Conservation (phyloP, 2,113 vertebrate genomes). For the Dascyllus trimaculatus region DNA sequence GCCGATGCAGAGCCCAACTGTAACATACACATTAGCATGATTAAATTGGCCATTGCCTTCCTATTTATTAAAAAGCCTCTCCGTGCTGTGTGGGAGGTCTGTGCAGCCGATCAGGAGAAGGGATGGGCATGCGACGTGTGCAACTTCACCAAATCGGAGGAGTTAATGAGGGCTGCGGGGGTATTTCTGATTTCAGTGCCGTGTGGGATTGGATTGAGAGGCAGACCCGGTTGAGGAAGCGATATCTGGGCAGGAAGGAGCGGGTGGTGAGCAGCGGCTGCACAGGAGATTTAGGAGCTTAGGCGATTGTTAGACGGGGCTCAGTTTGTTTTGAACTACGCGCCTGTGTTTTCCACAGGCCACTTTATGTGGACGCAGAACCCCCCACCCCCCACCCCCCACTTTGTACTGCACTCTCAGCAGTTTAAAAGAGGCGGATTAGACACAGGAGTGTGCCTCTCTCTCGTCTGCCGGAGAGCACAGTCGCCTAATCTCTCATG, state of each 20-base stretch:
- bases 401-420: conserved; percentile 73
- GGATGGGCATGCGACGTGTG: not conserved
- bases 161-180: conserved; percentile 55
- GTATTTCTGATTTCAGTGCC: conserved; percentile 30
- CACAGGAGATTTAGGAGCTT: conserved; percentile 69
- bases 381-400: conserved; percentile 14
- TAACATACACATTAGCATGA: conserved; percentile 74
- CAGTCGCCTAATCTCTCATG: conserved; percentile 68
- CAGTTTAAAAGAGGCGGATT: conserved; percentile 77
- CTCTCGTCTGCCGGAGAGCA: conserved; percentile 62
- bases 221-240: conserved; percentile 20
- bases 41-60: conserved; percentile 64
- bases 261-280: conserved; percentile 26
- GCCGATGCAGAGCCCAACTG: conserved; percentile 43
- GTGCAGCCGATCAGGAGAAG: not conserved
- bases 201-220: conserved; percentile 13
- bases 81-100: conserved; percentile 43
- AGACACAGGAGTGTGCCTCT: conserved; percentile 67
- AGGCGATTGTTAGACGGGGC: conserved; percentile 59
- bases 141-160: conserved; percentile 17
- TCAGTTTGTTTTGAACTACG: conserved; percentile 65
- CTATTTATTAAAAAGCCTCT: conserved; percentile 67
- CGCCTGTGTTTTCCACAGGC: conserved; percentile 55
- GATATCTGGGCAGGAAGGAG: conserved; percentile 24
- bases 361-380: conserved; percentile 58